phyloP scores from a whole-genome alignment of 2,797 vertebrate genomes.

The Nasua narica region DNA sequence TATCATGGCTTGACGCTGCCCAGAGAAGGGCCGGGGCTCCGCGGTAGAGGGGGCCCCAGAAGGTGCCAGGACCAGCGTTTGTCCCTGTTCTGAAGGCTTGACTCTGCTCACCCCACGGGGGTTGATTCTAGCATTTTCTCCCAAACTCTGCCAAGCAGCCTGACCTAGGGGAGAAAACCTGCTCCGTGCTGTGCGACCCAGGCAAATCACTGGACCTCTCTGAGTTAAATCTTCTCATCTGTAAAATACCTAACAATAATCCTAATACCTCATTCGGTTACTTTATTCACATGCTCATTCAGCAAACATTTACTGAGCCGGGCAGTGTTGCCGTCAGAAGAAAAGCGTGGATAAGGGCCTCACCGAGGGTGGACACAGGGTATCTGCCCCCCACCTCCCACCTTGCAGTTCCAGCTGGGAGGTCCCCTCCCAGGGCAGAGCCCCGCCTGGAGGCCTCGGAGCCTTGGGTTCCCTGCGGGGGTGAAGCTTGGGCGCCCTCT shows the following conservation, averaged over 20 bases:
- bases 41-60: not conserved
- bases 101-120: not conserved
- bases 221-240: not conserved
- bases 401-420: not conserved
- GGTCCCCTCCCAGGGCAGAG: not conserved
- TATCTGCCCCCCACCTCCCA: rapidly evolving
- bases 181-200: not conserved
- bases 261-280: not conserved
- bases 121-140: not conserved
- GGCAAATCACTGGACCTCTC: not conserved
- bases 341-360: not conserved
- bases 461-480: not conserved
- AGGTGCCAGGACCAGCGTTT: not conserved
- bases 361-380: not conserved
- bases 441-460: rapidly evolving
- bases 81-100: not conserved
- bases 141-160: not conserved
- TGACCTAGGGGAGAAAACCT: not conserved
- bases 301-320: not conserved
- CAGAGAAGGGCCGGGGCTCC: not conserved
- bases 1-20: too few relatives aligned
- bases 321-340: not conserved
- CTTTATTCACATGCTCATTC: not conserved
- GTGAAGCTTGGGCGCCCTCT: constrained; percentile 49
- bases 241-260: not conserved